Evolutionary conservation across 37 sponge, comb jelly and placozoan species (phyloP).

Genomic region (Spongia lamella): DNA sequence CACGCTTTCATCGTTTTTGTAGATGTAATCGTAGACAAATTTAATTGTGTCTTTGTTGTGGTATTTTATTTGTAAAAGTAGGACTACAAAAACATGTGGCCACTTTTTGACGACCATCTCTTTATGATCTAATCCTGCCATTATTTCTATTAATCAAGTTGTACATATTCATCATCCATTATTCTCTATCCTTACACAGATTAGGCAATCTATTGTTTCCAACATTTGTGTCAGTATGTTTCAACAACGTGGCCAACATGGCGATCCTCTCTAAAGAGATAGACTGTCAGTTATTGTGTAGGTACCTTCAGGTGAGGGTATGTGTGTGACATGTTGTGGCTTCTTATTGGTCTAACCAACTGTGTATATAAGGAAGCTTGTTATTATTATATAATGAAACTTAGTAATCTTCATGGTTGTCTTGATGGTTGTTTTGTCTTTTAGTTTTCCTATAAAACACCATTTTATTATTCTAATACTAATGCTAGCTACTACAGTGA

Average conservation of each 20-base stretch:
- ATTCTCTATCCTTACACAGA: conserved; percentile 32
- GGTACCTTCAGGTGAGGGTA: conserved; percentile 49
- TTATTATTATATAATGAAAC: background rate
- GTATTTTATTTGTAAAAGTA: background rate
- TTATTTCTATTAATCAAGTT: too few relatives aligned
- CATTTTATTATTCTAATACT: too few relatives aligned
- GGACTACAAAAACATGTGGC: too few relatives aligned
- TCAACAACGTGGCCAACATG: conserved; percentile 54
- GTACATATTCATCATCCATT: too few relatives aligned
- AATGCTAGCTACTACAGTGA: too few relatives aligned
- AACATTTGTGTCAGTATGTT: conserved; percentile 78
- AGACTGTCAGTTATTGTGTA: conserved; percentile 60
- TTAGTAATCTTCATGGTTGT: too few relatives aligned
- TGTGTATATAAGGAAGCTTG: background rate
- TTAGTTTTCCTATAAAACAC: too few relatives aligned
- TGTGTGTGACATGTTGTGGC: background rate
- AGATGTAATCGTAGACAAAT: background rate
- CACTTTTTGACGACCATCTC: too few relatives aligned
- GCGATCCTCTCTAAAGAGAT: conserved; percentile 75
- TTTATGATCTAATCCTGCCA: too few relatives aligned
- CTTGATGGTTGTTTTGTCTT: too few relatives aligned
- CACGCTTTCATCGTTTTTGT: background rate
- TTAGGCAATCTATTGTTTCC: conserved; percentile 73
- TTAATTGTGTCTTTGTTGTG: too few relatives aligned
- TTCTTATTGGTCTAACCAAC: background rate